Evolutionary conservation across 2,797 vertebrate species (phyloP), one percentile per base, ranked within the genome.

Genomic region (Nothura maculosa): DNA sequence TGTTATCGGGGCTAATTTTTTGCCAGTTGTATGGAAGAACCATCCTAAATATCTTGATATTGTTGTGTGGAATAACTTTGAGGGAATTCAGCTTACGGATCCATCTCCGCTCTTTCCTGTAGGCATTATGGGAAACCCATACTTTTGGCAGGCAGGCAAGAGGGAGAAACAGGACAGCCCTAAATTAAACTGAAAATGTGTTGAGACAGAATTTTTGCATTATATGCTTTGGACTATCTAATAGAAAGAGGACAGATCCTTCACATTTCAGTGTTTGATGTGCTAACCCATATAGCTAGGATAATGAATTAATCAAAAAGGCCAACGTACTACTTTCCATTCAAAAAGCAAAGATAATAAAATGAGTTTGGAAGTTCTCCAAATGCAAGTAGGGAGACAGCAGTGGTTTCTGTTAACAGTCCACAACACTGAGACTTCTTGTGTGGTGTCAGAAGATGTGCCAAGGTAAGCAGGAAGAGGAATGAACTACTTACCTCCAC

Each of bases 401-500:
- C 50, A 55, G 42, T 45, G 78, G 54, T 82, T 82, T 86, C 58
- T 78, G 16, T 64, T 83, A 79, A 43, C 77, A 75, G 9, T 70
- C 75, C 70, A 67, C 60, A 81, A 75, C 21, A 10, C 69, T 74
- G 68, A 74, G 66, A 58, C 58, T 91, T 84, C 81, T 75, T 84
- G 45, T 80, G 78, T 89, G 81, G n/a, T 72, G 75, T 85, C 86
- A 74, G 70, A 76, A 61, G 36, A 74, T 80, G 52, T 17, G 50
- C 83, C 84, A 90, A 72, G 61, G 54, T 67, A 92, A 92, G 75
- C 75, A 82, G 68, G 72, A 84, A 77, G 57, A 84, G 36, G 67
- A 96, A 78, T 54, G 48, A 94, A 55, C 20, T 70, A 47, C 81
- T 91, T 88, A 73, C 72, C 67, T 93, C 67, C 28, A 50, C 40